Evolutionary conservation across 2,888 invertebrate genomes (phyloP), one percentile per base, ranked within the genome.

Genomic region (Unio delphinus): DNA sequence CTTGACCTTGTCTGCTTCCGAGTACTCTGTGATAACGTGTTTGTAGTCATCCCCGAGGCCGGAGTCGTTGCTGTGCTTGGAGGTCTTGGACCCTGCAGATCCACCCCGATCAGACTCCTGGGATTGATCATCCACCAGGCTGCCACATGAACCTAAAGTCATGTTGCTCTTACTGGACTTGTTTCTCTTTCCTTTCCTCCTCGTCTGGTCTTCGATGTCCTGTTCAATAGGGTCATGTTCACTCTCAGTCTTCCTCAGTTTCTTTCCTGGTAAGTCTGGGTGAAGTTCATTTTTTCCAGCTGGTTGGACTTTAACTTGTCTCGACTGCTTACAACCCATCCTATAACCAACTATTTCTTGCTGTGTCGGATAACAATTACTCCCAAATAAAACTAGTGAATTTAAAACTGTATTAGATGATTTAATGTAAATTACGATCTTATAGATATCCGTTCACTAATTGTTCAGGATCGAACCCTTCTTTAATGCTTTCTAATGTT

Each of bases 31-130:
- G 55, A 88, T 86, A 0, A 87, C 80, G 11, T 76, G 74, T 17
- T 74, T 73, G 54, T 85, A 82, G 30, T 84, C 85, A 63, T 79
- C 79, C 18, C 83, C 84, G 8, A 88, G 76, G 3, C 88, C 88
- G 7, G 88, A 88, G 70, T 88, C 88, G 4, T 80, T 68, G 65
- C 87, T 88, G 61, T 87, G 82, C 67, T 81, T 80, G 17, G 85
- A 85, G 11, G 61, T 64, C 64, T 87, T 88, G 6, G 87, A 87
- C 11, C 83, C 80, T 1, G 88, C 88, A 0, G 87, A 87, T 7
- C 84, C 83, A 7, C 83, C 83, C 8, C 88, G 69, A 56, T 84
- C 83, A 26, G 81, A 80, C 60, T 74, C 76, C 58, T 73, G 73
- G 54, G 73, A 28, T 3, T 73, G 70, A 11, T 78, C 76, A 61